Conservation (phyloP, 1,140 invertebrate species). For the Trachymyrmex cornetzi region DNA sequence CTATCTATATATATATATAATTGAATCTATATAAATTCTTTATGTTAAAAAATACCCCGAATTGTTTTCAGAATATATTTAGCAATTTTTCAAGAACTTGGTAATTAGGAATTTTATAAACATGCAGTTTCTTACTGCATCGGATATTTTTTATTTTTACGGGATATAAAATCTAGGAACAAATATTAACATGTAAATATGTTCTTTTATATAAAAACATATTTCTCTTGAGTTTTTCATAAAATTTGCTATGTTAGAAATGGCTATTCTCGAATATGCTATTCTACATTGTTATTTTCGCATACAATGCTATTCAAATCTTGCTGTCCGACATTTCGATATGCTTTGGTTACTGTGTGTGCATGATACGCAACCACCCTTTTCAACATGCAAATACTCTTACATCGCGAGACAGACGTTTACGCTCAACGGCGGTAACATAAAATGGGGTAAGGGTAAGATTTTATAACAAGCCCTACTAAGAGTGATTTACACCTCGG, state of each 20-base stretch:
- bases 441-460: slow-evolving; percentile 66
- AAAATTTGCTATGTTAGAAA: neutral
- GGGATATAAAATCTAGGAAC: neutral
- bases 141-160: neutral
- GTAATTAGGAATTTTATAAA: neutral
- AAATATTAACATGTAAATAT: slow-evolving; percentile 1
- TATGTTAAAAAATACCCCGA: neutral
- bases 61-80: neutral
- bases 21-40: slow-evolving; percentile 5
- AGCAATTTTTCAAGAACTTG: neutral
- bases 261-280: neutral
- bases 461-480: slow-evolving; percentile 73
- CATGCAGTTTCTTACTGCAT: neutral
- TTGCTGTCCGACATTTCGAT: slow-evolving; percentile 45
- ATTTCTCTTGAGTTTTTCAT: neutral
- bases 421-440: slow-evolving; percentile 61
- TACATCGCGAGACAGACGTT: slow-evolving; percentile 66
- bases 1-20: neutral
- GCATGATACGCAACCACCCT: slow-evolving; percentile 33
- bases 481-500: slow-evolving; percentile 81
- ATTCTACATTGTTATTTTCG: slow-evolving; percentile 13
- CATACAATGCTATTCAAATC: slow-evolving; percentile 47
- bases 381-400: slow-evolving; percentile 59
- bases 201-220: neutral
- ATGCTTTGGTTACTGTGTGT: slow-evolving; percentile 31